Evolutionary conservation across 2,113 vertebrate genomes (phyloP), one percentile per base, ranked within the genome.

Genomic region (Ceuthmochares aereus): DNA sequence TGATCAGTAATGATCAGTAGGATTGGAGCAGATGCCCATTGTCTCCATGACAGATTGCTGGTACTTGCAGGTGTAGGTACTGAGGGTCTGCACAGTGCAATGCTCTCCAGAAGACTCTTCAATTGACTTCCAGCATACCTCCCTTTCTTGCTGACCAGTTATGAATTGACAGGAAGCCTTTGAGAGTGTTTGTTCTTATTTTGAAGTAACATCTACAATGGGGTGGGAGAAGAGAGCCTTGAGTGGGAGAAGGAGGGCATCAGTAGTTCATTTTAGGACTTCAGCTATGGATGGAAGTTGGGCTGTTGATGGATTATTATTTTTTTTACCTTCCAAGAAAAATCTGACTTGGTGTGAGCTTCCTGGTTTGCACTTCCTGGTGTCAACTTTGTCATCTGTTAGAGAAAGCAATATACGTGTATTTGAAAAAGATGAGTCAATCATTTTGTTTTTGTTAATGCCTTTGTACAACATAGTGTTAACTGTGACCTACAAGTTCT

Each of bases 71-170:
- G 8, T 27, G 7, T 63, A 63, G n/a, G 18, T 78, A 89, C 40
- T 29, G 17, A 30, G 29, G 1, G 0, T 52, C 13, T 36, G 34
- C 10, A 1, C 15, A 49, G n/a, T 21, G 15, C 27, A 42, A 52
- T 14, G 10, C 6, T 81, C 2, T 32, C 23, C 26, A 17, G 47
- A 30, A 87, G 29, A 40, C 20, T 49, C 26, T 59, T 58, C 17
- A 5, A 0, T 22, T 0, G 3, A 87, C 15, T 60, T 84, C 52
- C 47, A 52, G 36, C 0, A 0, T 80, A 56, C 5, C 8, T 62
- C 76, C 18, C 37, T 42, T 42, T 56, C 36, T 45, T 60, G 34
- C 25, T 72, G 18, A 14, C 45, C 19, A 58, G 43, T 34, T 77
- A 49, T 4, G 20, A 76, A 73, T 25, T 51, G 45, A 4, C 52